Conservation (phyloP, 2,113 vertebrate species). For the Glaucidium brasilianum region DNA sequence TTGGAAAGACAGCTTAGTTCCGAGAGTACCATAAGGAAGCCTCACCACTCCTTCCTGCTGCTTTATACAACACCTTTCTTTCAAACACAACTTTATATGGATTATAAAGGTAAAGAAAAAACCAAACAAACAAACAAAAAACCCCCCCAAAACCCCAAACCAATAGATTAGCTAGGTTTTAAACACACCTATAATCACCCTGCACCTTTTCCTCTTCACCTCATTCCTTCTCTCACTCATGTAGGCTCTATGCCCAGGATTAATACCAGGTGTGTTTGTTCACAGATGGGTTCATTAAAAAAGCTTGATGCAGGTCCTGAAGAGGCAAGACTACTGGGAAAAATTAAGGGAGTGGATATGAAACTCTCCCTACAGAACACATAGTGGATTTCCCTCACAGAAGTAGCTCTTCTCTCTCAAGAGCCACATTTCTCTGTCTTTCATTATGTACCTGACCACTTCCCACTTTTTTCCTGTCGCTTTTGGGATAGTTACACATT, state of each 20-base stretch:
- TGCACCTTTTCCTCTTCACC: not conserved
- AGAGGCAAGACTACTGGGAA: not conserved
- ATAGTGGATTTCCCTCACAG: not conserved
- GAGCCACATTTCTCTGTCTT: not conserved
- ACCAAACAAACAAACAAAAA: too few relatives aligned
- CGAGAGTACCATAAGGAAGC: not conserved
- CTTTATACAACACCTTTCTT: not conserved
- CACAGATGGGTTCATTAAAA: not conserved
- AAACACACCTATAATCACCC: not conserved
- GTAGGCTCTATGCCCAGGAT: not conserved
- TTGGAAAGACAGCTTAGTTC: not conserved
- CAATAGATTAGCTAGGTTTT: not conserved
- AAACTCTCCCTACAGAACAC: not conserved
- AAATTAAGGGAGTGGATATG: not conserved
- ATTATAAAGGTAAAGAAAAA: not conserved
- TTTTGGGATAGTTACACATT: not conserved
- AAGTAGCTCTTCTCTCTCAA: not conserved
- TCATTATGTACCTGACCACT: not conserved
- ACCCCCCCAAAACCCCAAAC: too few relatives aligned
- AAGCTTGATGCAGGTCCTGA: not conserved
- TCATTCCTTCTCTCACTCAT: not conserved
- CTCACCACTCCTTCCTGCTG: not conserved
- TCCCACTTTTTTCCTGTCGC: not conserved
- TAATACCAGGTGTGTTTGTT: not conserved
- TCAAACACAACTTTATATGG: not conserved